Base-by-base conservation (phyloP, 2,113 vertebrate genomes). In the Cranoglanis bouderius region DNA sequence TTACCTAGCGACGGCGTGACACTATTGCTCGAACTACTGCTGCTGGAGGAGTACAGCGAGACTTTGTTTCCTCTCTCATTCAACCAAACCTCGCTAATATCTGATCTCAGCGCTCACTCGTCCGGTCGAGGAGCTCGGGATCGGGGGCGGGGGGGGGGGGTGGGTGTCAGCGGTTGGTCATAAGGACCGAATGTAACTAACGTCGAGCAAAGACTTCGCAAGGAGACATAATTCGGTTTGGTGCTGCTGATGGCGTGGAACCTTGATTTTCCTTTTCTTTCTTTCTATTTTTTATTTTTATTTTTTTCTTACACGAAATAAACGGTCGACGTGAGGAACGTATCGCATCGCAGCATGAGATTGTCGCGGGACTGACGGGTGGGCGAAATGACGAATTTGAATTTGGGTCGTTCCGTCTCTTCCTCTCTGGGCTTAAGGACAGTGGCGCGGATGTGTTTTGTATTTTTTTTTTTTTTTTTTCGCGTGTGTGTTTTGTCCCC, bases 371-470 rank as follows among this genome's bases (percentile, higher is more conserved):
- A 77, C 32, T 63, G 87, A 51, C 35, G 38, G 88, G 90, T 63
- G 84, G n/a, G 24, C 3, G n/a, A 57, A 51, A 35, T 67, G 32
- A 67, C 85, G 67, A 57, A 57, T 38, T 32, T 51, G 51, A 85
- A 85, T 83, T 77, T 82, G 91, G 85, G 85, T 91, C 89, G 87
- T 78, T 86, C 85, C 80, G 59, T 70, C 70, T 89, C 90, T 89
- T 90, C 91, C 88, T 93, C 92, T 92, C 93, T 95, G 80, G 93
- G 95, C 94, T 95, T 95, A 93, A 94, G 78, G 93, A 95, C 90
- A 82, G 95, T 95, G 94, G 93, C 91, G 51, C 72, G 14, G 26
- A 67, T 57, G 75, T 78, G 82, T 24, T 40, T 49, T 87, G 78
- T 81, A n/a, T 10, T 82, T 88, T 61, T 67, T 75, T 87, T 55